A percentile compares a stretch with the other conserved stretches of the same genome.
These are phyloP conservation scores for Lasius fuliginosus DNA, from an alignment of 2,888 invertebrate species.

Conservation along the genomic window DNA sequence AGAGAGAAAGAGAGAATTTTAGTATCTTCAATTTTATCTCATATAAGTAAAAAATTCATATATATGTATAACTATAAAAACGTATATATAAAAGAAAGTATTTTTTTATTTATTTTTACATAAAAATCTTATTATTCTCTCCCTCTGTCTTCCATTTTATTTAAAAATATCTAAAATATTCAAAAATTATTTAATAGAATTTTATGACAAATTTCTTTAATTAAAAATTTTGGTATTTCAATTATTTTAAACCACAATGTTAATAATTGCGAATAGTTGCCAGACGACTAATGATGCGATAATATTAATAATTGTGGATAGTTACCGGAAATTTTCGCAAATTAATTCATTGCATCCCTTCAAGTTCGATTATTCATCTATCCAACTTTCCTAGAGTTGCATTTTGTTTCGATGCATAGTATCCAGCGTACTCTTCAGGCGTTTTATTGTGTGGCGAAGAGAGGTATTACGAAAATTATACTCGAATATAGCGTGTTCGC, in stretches of 20 bases:
- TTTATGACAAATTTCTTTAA: not conserved
- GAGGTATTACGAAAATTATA: conserved; percentile 50
- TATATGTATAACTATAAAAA: not conserved
- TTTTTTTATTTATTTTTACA: conserved; percentile 2
- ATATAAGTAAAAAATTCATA: not conserved
- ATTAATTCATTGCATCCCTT: not conserved
- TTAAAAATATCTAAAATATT: not conserved
- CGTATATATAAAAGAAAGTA: not conserved
- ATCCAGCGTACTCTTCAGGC: conserved; percentile 2
- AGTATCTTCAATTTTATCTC: not conserved
- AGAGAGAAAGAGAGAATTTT: not conserved
- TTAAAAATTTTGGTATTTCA: not conserved
- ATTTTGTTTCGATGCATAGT: conserved; percentile 45
- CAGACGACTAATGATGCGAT: not conserved
- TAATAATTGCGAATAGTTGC: not conserved
- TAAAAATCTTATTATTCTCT: not conserved
- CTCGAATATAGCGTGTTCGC: conserved; percentile 38
- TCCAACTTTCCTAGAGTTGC: conserved; percentile 44
- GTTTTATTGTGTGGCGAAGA: conserved; percentile 38
- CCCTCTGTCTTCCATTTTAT: not conserved
- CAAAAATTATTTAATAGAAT: not conserved
- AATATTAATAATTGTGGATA: not conserved
- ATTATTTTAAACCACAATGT: not conserved
- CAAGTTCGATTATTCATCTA: conserved; percentile 43
- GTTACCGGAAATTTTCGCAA: conserved; percentile 32